phyloP scores from a whole-genome alignment of 2,888 invertebrate species.

The Melinopterus prodromus region DNA sequence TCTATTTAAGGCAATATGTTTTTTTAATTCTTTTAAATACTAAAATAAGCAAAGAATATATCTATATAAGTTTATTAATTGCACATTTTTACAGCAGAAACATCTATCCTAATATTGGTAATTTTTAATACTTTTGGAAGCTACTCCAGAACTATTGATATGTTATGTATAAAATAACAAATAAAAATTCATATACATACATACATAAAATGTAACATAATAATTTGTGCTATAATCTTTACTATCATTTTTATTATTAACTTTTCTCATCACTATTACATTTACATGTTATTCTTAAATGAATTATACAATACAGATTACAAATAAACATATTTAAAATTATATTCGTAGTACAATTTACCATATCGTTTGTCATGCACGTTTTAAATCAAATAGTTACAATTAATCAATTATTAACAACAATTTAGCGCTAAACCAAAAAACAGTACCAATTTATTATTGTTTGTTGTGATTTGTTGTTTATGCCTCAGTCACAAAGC shows the following conservation, averaged over 20 bases:
- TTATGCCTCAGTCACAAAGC: not conserved
- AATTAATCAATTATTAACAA: too few species aligned
- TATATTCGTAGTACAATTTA: too few species aligned
- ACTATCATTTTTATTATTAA: not conserved
- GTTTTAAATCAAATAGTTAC: too few species aligned
- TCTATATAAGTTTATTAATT: slow-evolving; percentile 38
- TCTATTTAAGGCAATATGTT: too few species aligned
- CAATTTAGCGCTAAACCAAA: too few species aligned
- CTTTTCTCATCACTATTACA: not conserved
- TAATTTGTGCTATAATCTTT: not conserved
- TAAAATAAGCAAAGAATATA: slow-evolving; percentile 10
- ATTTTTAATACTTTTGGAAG: slow-evolving; percentile 11
- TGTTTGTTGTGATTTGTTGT: not conserved
- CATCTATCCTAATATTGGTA: slow-evolving; percentile 32
- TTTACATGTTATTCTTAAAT: not conserved
- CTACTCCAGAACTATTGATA: slow-evolving; percentile 10
- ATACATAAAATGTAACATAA: slow-evolving; percentile 16
- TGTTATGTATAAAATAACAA: slow-evolving; percentile 28
- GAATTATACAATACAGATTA: too few species aligned
- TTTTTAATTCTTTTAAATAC: not conserved
- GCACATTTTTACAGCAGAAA: slow-evolving; percentile 39
- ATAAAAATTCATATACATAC: slow-evolving; percentile 12
- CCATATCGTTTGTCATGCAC: too few species aligned
- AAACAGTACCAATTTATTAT: too few species aligned
- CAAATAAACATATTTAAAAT: too few species aligned